phyloP scores from a whole-genome alignment of 1,140 invertebrate species.

The Mactra quadrangularis region DNA sequence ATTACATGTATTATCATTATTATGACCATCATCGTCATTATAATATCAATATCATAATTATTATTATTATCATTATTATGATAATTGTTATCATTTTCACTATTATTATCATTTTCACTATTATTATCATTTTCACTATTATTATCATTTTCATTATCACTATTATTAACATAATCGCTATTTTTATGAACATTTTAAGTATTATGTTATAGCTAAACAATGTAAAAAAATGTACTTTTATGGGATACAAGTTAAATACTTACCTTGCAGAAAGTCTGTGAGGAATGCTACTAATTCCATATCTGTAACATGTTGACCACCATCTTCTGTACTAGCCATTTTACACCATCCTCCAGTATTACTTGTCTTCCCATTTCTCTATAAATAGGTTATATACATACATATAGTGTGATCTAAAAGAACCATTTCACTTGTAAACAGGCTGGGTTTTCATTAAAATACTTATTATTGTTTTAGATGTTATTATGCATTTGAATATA shows the following conservation, averaged over 20 bases:
- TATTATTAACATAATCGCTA: neutral
- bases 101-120: neutral
- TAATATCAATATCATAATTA: too few species aligned
- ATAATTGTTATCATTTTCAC: neutral
- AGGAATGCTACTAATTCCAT: constrained; percentile 16
- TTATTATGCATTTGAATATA: too few species aligned
- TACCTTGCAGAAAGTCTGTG: constrained; percentile 43
- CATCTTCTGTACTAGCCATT: constrained; percentile 22
- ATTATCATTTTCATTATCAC: neutral
- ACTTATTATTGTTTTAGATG: too few species aligned
- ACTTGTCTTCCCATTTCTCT: constrained; percentile 35
- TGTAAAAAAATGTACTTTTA: neutral
- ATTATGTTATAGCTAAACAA: neutral
- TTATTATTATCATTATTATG: neutral
- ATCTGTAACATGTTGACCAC: constrained; percentile 38
- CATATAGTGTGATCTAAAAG: too few species aligned
- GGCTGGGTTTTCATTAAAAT: too few species aligned
- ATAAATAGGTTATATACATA: too few species aligned
- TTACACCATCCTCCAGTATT: constrained; percentile 43
- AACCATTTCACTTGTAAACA: too few species aligned
- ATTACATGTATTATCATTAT: too few species aligned
- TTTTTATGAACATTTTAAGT: neutral
- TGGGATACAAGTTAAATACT: neutral
- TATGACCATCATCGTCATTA: too few species aligned
- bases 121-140: neutral